These are phyloP conservation scores for Cataglyphis albicans DNA, from an alignment of 2,888 invertebrate genomes.

Conservation along the genomic window DNA sequence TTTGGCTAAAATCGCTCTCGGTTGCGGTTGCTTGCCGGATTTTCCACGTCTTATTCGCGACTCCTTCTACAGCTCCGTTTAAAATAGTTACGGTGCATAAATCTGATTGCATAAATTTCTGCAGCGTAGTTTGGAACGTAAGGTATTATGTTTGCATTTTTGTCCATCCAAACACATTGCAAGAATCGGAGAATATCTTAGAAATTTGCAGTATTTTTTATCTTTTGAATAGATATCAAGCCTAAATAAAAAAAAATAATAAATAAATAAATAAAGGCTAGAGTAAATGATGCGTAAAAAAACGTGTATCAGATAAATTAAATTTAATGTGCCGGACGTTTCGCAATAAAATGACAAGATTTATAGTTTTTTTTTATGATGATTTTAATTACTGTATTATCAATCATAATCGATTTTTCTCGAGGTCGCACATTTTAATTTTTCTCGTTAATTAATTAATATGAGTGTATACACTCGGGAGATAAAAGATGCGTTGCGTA, in stretches of 20 bases:
- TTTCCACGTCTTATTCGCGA: constrained; percentile 28
- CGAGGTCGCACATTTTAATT: background rate
- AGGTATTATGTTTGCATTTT: background rate
- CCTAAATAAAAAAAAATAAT: background rate
- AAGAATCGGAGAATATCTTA: background rate
- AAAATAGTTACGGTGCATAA: constrained; percentile 18
- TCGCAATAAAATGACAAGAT: background rate
- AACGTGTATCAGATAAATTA: too few species aligned
- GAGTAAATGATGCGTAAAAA: too few species aligned
- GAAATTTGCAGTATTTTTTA: background rate
- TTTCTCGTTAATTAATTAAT: background rate
- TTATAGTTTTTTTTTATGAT: background rate
- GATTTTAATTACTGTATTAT: background rate
- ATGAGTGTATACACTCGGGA: background rate
- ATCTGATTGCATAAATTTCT: constrained; percentile 25
- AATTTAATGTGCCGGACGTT: background rate
- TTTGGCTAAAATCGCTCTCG: constrained; percentile 36
- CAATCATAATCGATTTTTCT: background rate
- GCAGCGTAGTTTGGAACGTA: background rate
- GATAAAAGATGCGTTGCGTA: background rate
- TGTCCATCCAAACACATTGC: background rate
- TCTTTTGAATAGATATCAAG: background rate
- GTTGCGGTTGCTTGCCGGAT: constrained; percentile 24
- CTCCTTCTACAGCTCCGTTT: background rate
- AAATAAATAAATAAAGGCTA: too few species aligned